Evolutionary conservation across 2,888 invertebrate genomes (phyloP).

Genomic region (Synanthedon tipuliformis): DNA sequence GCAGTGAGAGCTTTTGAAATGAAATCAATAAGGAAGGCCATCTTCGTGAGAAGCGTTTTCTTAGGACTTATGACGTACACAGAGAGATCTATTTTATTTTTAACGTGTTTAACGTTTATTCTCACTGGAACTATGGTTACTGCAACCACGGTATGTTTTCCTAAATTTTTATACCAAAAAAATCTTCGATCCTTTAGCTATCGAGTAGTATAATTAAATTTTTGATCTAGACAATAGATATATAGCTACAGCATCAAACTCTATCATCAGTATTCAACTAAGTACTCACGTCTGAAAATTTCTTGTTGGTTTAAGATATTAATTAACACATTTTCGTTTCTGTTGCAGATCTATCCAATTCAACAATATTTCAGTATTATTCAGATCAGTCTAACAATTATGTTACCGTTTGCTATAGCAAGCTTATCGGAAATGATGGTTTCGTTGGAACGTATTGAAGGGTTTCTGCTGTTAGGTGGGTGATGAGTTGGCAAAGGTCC

Average conservation of each 20-base stretch:
- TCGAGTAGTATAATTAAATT: no score
- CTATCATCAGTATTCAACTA: no score
- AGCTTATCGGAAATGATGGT: slow-evolving; percentile 69
- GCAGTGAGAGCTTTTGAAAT: slow-evolving; percentile 70
- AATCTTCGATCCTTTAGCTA: no score
- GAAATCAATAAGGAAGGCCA: slow-evolving; percentile 64
- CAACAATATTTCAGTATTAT: slow-evolving; percentile 71
- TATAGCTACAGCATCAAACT: no score
- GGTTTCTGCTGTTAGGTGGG: slow-evolving; percentile 62
- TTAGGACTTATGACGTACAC: slow-evolving; percentile 80
- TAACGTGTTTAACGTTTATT: slow-evolving; percentile 61
- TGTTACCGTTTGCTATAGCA: slow-evolving; percentile 67
- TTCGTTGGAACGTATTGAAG: slow-evolving; percentile 69
- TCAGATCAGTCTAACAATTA: slow-evolving; percentile 68
- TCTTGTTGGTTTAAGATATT: no score
- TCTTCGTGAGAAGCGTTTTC: slow-evolving; percentile 74
- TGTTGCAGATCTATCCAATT: slow-evolving; percentile 66
- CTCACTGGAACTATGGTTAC: slow-evolving; percentile 42
- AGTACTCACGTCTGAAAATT: no score
- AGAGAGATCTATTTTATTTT: slow-evolving; percentile 77
- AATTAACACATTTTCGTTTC: no score
- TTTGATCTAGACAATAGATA: no score
- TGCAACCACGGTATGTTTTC: slow-evolving; percentile 36
- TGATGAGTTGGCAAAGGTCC: neutral
- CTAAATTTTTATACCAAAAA: no score